Evolutionary conservation across 2,797 vertebrate genomes (phyloP).

Genomic region (Lophius americanus): DNA sequence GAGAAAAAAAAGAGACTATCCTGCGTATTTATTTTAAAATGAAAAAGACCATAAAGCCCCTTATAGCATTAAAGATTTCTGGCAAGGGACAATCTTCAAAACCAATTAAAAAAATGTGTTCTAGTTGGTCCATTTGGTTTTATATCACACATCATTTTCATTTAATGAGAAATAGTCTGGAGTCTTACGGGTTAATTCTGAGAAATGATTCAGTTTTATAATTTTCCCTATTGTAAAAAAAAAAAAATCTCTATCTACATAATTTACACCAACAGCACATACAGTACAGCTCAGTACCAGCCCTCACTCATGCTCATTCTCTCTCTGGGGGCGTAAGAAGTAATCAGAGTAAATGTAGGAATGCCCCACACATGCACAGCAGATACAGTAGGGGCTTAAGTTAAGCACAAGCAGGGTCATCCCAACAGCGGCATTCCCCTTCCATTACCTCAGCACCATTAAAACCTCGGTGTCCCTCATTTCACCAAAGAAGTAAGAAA

Average conservation of each 20-base stretch:
- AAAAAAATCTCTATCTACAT: background rate
- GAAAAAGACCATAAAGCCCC: too few species aligned
- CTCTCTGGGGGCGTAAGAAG: background rate
- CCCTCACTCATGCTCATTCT: background rate
- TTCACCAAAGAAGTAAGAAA: slow-evolving; percentile 14
- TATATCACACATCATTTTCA: too few species aligned
- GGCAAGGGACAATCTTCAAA: too few species aligned
- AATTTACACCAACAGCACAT: background rate
- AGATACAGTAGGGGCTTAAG: slow-evolving; percentile 1
- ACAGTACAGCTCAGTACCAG: background rate
- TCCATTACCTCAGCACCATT: slow-evolving; percentile 24
- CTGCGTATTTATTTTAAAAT: too few species aligned
- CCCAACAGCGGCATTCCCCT: slow-evolving; percentile 8
- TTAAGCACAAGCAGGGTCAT: background rate
- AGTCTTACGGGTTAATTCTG: background rate
- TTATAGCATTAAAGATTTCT: too few species aligned
- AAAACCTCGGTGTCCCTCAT: slow-evolving; percentile 14
- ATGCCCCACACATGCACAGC: background rate
- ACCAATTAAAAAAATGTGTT: too few species aligned
- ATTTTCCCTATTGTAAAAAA: background rate
- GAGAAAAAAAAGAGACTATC: too few species aligned
- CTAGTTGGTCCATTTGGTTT: too few species aligned
- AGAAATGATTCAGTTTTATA: background rate
- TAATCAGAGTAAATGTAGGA: slow-evolving; percentile 6
- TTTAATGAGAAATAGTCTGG: too few species aligned